Percentiles rank a stretch among this genome's conserved stretches.
These are phyloP conservation scores for Eupeodes luniger DNA, from an alignment of 2,888 invertebrate species.

Conservation along the genomic window DNA sequence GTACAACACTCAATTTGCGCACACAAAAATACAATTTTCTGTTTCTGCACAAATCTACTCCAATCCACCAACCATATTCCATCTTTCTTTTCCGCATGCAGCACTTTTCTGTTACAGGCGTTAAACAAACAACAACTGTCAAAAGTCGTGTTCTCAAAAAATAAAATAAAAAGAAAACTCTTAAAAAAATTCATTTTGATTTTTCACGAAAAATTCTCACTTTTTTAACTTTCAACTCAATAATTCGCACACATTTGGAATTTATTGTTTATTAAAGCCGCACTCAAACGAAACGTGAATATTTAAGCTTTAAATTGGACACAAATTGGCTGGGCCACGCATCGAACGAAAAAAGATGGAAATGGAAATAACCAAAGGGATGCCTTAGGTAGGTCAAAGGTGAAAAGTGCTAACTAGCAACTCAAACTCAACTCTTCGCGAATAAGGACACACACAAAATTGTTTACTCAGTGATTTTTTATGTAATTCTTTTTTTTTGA, in stretches of 20 bases:
- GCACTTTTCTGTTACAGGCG: slow-evolving; percentile 76
- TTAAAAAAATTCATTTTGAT: slow-evolving; percentile 73
- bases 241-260: slow-evolving; percentile 72
- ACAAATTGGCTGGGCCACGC: slow-evolving; percentile 43
- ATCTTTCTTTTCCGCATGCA: slow-evolving; percentile 60
- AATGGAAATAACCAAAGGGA: slow-evolving; percentile 79
- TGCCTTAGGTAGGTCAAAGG: slow-evolving; percentile 83
- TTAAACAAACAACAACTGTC: slow-evolving; percentile 80
- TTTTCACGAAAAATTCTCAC: slow-evolving; percentile 74
- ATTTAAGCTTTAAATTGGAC: slow-evolving; percentile 62
- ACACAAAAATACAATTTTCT: slow-evolving; percentile 36
- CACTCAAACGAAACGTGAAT: slow-evolving; percentile 73
- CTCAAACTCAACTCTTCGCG: slow-evolving; percentile 16
- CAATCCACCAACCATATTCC: slow-evolving; percentile 38
- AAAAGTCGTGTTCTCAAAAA: slow-evolving; percentile 78
- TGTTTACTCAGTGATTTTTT: slow-evolving; percentile 69
- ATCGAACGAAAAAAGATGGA: slow-evolving; percentile 63
- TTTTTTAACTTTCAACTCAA: slow-evolving; percentile 75
- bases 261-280: slow-evolving; percentile 66
- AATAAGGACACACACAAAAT: slow-evolving; percentile 69
- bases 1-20: slow-evolving; percentile 11
- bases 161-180: slow-evolving; percentile 65
- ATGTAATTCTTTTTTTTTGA: slow-evolving; percentile 52
- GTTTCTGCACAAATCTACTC: slow-evolving; percentile 63
- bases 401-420: slow-evolving; percentile 74